Conservation (phyloP, 1,140 invertebrate genomes). For the Matsumurasca onukii region DNA sequence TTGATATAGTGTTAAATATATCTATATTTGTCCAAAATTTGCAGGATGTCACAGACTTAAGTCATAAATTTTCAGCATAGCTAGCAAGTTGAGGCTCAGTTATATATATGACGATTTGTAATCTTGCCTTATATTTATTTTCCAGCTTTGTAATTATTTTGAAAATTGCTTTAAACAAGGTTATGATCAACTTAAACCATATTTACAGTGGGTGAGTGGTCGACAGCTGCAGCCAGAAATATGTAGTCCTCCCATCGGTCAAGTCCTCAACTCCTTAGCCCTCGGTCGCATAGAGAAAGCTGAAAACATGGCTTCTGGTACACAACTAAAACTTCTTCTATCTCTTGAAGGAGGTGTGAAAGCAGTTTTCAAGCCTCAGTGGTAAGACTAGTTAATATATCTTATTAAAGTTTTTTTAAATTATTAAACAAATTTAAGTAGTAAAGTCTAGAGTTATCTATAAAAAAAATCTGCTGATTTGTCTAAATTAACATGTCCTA, state of each 20-base stretch:
- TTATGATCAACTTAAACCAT: not conserved
- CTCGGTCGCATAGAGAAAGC: conserved; percentile 69
- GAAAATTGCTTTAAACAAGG: not conserved
- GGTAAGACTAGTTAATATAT: too few relatives aligned
- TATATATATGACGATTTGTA: not conserved
- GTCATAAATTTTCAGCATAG: not conserved
- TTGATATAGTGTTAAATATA: not conserved
- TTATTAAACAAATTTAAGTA: too few relatives aligned
- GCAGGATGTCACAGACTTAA: not conserved
- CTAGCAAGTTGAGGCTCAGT: too few relatives aligned
- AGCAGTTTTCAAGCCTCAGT: conserved; percentile 88
- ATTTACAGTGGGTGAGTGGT: conserved; percentile 65
- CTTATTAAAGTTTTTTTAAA: too few relatives aligned
- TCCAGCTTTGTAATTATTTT: not conserved
- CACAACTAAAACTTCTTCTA: conserved; percentile 86
- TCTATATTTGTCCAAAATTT: not conserved
- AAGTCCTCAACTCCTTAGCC: conserved; percentile 67
- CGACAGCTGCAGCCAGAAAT: conserved; percentile 64
- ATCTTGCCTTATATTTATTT: not conserved
- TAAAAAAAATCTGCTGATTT: too few relatives aligned
- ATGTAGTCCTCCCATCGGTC: conserved; percentile 61
- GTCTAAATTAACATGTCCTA: too few relatives aligned
- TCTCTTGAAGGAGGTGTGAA: conserved; percentile 74
- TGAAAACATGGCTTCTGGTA: conserved; percentile 76
- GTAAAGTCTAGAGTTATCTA: too few relatives aligned